A percentile compares a stretch with the other conserved stretches of the same genome.
phyloP scores from a whole-genome alignment of 2,888 invertebrate genomes.

The Drosophila bunnanda region DNA sequence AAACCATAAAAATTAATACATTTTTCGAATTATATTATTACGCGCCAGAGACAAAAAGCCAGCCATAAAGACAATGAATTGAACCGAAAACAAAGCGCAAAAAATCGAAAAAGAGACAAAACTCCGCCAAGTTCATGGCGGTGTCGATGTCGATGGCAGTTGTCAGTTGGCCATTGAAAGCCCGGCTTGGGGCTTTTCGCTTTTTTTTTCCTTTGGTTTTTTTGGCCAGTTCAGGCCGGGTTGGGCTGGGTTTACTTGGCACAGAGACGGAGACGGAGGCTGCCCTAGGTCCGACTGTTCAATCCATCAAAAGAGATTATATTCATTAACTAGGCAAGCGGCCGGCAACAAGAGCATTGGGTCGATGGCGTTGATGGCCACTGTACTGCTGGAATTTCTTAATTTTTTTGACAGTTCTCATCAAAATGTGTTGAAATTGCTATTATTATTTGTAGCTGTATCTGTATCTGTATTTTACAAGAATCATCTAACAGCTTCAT shows the following conservation, averaged over 20 bases:
- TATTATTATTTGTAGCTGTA: constrained; percentile 59
- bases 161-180: constrained; percentile 56
- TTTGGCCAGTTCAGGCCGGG: constrained; percentile 22
- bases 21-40: constrained; percentile 71
- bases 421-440: constrained; percentile 78
- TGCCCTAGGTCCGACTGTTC: constrained; percentile 52
- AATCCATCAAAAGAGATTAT: constrained; percentile 81
- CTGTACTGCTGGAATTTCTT: constrained; percentile 69
- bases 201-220: constrained; percentile 20
- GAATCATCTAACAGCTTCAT: constrained; percentile 57
- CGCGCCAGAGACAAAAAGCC: constrained; percentile 51
- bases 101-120: constrained; percentile 33
- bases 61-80: constrained; percentile 61
- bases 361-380: constrained; percentile 55
- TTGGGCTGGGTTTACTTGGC: constrained; percentile 12
- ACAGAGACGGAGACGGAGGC: neutral
- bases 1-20: constrained; percentile 73
- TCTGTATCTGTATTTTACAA: constrained; percentile 56
- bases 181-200: constrained; percentile 36
- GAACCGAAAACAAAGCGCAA: constrained; percentile 55
- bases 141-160: constrained; percentile 37
- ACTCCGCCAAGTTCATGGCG: constrained; percentile 63
- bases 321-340: constrained; percentile 71
- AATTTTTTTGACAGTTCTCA: constrained; percentile 77
- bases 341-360: constrained; percentile 22